Conservation (phyloP, 37 sponge, comb jelly and placozoan species). For the Halichondria panicea region DNA sequence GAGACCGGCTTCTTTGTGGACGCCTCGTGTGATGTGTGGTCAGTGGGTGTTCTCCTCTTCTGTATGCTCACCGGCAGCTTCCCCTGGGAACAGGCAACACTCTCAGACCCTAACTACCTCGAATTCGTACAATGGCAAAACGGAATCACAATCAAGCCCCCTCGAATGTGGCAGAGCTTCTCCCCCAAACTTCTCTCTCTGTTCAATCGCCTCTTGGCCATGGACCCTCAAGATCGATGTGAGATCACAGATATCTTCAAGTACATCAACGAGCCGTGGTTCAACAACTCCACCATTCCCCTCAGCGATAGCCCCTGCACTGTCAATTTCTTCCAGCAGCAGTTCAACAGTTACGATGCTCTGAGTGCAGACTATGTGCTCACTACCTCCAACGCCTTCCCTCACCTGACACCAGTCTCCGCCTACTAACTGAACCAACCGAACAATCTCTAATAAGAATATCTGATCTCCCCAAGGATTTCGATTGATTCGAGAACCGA, state of each 20-base stretch:
- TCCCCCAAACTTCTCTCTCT: constrained; percentile 75
- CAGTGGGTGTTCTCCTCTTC: constrained; percentile 88
- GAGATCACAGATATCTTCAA: constrained; percentile 61
- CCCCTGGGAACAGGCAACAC: constrained; percentile 91
- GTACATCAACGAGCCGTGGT: constrained; percentile 73
- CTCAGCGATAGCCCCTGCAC: constrained; percentile 39
- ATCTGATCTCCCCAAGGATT: too few species aligned
- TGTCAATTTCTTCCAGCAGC: constrained; percentile 2
- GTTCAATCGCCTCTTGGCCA: constrained; percentile 75
- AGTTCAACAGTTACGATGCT: not conserved
- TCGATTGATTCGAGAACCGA: too few species aligned
- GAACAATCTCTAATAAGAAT: not conserved
- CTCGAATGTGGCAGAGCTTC: constrained; percentile 79
- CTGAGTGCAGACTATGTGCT: constrained; percentile 32
- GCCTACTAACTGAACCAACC: constrained; percentile 12
- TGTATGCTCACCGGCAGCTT: constrained; percentile 97
- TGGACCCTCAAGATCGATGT: constrained; percentile 72
- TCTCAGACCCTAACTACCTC: constrained; percentile 85
- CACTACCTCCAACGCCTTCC: constrained; percentile 7
- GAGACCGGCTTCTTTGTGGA: constrained; percentile 75
- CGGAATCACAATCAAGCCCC: constrained; percentile 48
- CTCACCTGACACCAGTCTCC: constrained; percentile 7
- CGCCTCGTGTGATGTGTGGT: constrained; percentile 91
- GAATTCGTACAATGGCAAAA: constrained; percentile 88
- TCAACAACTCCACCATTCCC: constrained; percentile 21